These are phyloP conservation scores for Homalodisca vitripennis DNA, from an alignment of 1,140 invertebrate genomes.

Conservation along the genomic window DNA sequence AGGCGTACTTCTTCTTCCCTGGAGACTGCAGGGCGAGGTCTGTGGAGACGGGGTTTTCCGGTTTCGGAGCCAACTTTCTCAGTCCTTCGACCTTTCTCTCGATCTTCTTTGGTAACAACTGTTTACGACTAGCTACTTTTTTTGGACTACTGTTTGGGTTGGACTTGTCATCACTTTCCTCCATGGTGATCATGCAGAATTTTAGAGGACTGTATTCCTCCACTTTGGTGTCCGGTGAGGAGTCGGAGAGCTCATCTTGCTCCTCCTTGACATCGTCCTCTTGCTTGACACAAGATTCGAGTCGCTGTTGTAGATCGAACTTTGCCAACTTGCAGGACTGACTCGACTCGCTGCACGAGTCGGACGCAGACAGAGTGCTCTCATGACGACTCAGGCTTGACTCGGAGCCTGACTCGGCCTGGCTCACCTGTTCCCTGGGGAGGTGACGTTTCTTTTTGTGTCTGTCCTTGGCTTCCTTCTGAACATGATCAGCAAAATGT, in stretches of 20 bases:
- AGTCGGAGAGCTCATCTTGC: not conserved
- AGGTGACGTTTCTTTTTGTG: conserved; percentile 1
- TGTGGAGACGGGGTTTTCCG: not conserved
- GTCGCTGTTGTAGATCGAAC: conserved; percentile 37
- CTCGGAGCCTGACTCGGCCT: not conserved
- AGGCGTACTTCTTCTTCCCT: conserved; percentile 42
- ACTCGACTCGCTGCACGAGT: conserved; percentile 7
- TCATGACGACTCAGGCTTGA: conserved; percentile 10
- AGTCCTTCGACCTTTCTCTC: not conserved
- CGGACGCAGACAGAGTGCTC: conserved; percentile 1
- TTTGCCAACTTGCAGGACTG: conserved; percentile 26
- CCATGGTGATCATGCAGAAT: conserved; percentile 42
- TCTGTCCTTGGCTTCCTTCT: conserved; percentile 22
- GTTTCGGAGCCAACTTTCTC: conserved; percentile 27
- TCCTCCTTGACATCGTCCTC: not conserved
- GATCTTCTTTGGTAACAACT: conserved; percentile 37
- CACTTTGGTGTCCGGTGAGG: not conserved
- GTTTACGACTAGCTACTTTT: conserved; percentile 34
- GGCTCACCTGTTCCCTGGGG: conserved; percentile 10
- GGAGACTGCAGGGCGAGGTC: not conserved
- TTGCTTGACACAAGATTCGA: conserved; percentile 38
- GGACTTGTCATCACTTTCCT: conserved; percentile 36
- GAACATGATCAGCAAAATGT: conserved; percentile 45
- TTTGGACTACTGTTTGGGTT: conserved; percentile 12
- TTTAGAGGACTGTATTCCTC: conserved; percentile 44